Evolutionary conservation across 2,888 invertebrate species (phyloP), one percentile per base, ranked within the genome.

Genomic region (Parnassius smintheus): DNA sequence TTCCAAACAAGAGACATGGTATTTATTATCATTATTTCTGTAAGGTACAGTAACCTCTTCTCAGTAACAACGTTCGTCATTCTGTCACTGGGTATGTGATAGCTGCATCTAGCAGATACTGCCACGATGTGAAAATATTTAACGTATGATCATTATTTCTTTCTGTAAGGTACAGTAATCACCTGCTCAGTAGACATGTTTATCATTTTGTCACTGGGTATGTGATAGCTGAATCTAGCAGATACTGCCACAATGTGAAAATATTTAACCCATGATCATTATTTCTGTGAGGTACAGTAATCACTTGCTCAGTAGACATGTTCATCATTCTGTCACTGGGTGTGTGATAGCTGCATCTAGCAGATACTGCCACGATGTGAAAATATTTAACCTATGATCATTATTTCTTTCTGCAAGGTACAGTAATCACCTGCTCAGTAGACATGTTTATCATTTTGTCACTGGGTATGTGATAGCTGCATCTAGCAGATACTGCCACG

Each of bases 321-420:
- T 9, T 46, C n/a, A 72, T 58, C 46, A 46, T 62, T 68, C 67
- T 70, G 71, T 70, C 71, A 72, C 73, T 75, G 71, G 70, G 69
- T 66, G 41, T 48, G 64, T 74, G 71, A 76, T 69, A 45, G 69
- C 65, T 72, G 35, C 54, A 46, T 10, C 12, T 46, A 12, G 46
- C n/a, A 46, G 46, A 46, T 46, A 9, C 3, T 46, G n/a, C 2
- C 46, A 12, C 1, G 9, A 12, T 12, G n/a, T 46, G 2, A 10
- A 44, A 22, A 22, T 22, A 22, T 22, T 1, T 2, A 22, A 1
- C 22, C n/a, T n/a, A n/a, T n/a, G n/a, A n/a, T n/a, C n/a, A n/a
- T n/a, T n/a, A n/a, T n/a, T n/a, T n/a, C n/a, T 42, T 54, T 54
- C 35, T 25, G 4, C 1, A 7, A 46, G 46, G 1, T 9, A 46